Base-by-base conservation (phyloP, 1,140 invertebrate species). In the Popillia japonica region DNA sequence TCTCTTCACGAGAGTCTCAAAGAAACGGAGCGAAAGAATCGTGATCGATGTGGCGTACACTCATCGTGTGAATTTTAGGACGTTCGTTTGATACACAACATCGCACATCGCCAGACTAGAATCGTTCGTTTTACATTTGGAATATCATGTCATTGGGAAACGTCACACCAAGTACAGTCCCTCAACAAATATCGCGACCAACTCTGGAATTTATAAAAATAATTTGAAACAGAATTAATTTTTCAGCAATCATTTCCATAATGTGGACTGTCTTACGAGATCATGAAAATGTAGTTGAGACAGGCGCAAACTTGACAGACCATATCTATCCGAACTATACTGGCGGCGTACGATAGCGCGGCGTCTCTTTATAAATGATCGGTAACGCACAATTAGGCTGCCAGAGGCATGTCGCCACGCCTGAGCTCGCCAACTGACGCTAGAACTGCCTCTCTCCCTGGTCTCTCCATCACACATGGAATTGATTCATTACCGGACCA, bases 381-480 rank as follows among this genome's bases (percentile, higher is more conserved):
- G 42, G 77, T 75, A 79, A 79, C 78, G 78, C 78, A 76, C 78
- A 79, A 79, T 79, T 79, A 79, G 78, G 59, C 59, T 59, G 78
- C 68, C 78, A 73, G 59, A 55, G 44, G 73, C 78, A 77, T 76
- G 75, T 79, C 78, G 78, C 64, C 78, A 79, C 77, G 77, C 77
- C 68, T 72, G 77, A 78, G 41, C 20, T 40, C 76, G 76, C 48
- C 76, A 77, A 68, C 55, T 76, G 76, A 77, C 76, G 76, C 20
- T 22, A n/a, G n/a, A n/a, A n/a, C n/a, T n/a, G n/a, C n/a, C n/a
- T n/a, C 42, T 23, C 61, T 64, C n/a, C n/a, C 61, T n/a, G 61
- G 61, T n/a, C n/a, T 64, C 61, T 64, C 17, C 61, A 27, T 22
- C 61, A 11, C 20, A n/a, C n/a, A n/a, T 7, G 22, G 61, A 27